Evolutionary conservation across 2,888 invertebrate species (phyloP).

Genomic region (Bibio marci): DNA sequence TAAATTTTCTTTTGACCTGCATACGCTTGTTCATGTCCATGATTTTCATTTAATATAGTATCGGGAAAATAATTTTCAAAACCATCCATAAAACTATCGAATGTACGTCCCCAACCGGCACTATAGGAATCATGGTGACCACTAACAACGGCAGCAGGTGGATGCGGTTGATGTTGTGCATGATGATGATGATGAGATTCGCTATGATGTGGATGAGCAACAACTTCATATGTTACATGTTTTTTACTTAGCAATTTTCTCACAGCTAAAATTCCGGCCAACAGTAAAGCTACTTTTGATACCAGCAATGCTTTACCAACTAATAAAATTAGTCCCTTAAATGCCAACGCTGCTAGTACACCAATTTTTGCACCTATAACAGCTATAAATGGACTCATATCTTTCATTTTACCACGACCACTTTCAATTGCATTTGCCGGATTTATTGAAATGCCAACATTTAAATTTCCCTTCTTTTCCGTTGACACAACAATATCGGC

Average conservation of each 20-base stretch:
- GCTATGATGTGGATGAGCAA: slow-evolving; percentile 50
- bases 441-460: slow-evolving; percentile 49
- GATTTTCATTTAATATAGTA: too few relatives aligned
- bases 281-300: slow-evolving; percentile 64
- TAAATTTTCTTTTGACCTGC: too few relatives aligned
- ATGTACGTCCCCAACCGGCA: slow-evolving; percentile 43
- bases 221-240: slow-evolving; percentile 53
- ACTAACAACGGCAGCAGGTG: slow-evolving; percentile 25
- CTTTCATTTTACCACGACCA: slow-evolving; percentile 57
- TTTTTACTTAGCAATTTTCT: slow-evolving; percentile 65
- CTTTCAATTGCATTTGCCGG: slow-evolving; percentile 38
- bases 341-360: slow-evolving; percentile 59
- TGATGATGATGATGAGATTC: slow-evolving; percentile 35
- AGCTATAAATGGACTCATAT: slow-evolving; percentile 54
- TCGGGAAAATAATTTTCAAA: slow-evolving; percentile 15
- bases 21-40: too few relatives aligned
- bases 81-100: slow-evolving; percentile 27
- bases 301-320: slow-evolving; percentile 74
- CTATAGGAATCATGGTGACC: slow-evolving; percentile 34
- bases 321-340: slow-evolving; percentile 62
- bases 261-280: slow-evolving; percentile 64
- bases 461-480: slow-evolving; percentile 40
- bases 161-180: slow-evolving; percentile 33
- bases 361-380: slow-evolving; percentile 67
- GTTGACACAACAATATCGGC: slow-evolving; percentile 62